These are phyloP conservation scores for Aphidius ervi DNA, from an alignment of 1,140 invertebrate genomes.

Conservation along the genomic window DNA sequence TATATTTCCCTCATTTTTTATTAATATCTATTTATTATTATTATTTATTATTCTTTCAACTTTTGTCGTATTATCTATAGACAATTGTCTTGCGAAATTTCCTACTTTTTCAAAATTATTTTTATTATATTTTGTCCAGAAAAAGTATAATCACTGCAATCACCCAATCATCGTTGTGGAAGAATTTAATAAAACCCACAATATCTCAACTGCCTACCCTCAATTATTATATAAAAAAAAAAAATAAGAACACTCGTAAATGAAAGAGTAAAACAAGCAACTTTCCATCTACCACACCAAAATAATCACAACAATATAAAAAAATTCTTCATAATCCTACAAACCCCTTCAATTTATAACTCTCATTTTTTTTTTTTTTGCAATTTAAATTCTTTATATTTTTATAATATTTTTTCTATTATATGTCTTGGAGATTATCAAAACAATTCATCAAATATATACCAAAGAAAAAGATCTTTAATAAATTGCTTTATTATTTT, in stretches of 20 bases:
- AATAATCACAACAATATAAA: too few species aligned
- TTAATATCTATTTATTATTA: constrained; percentile 4
- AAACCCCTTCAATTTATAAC: too few species aligned
- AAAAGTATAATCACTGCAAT: not conserved
- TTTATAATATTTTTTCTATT: too few species aligned
- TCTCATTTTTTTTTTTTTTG: too few species aligned
- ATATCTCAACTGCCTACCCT: constrained; percentile 19
- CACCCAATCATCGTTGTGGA: not conserved
- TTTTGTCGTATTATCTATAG: not conserved
- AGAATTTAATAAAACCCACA: constrained; percentile 25
- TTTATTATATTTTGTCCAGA: not conserved
- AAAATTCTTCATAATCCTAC: too few species aligned
- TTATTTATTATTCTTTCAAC: not conserved
- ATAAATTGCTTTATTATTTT: not conserved
- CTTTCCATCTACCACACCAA: too few species aligned
- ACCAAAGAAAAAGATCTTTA: not conserved
- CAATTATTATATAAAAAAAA: too few species aligned
- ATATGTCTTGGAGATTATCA: too few species aligned
- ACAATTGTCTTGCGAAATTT: not conserved
- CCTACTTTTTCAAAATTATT: not conserved
- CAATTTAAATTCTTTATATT: too few species aligned
- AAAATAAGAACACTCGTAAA: constrained; percentile 10
- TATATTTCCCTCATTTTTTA: not conserved
- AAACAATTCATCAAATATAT: not conserved
- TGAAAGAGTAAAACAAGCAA: too few species aligned